These are phyloP conservation scores for Ivindomyrus marchei DNA, from an alignment of 2,113 vertebrate genomes.

Conservation along the genomic window DNA sequence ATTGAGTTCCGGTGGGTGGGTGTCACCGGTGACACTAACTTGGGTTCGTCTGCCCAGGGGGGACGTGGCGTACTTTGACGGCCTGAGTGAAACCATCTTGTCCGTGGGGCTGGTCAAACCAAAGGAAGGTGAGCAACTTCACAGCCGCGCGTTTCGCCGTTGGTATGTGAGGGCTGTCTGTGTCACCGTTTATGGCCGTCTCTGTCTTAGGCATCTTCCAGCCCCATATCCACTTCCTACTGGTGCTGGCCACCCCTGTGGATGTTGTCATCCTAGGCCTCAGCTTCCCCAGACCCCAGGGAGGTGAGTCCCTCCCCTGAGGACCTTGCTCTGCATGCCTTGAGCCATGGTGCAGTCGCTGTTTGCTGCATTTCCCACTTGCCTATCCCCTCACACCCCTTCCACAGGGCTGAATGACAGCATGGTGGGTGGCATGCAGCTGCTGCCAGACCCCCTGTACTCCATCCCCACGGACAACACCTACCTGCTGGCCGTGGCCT, in stretches of 20 bases:
- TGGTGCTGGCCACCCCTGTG: constrained; percentile 90
- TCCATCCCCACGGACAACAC: constrained; percentile 95
- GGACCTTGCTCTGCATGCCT: neutral
- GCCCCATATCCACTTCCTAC: constrained; percentile 82
- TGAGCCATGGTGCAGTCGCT: neutral
- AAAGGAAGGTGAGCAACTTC: constrained; percentile 71
- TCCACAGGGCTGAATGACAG: constrained; percentile 77
- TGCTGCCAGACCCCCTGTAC: constrained; percentile 90
- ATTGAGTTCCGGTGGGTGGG: neutral
- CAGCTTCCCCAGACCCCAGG: constrained; percentile 76
- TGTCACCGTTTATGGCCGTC: neutral
- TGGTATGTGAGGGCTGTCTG: neutral
- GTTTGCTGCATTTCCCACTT: neutral
- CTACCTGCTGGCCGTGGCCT: constrained; percentile 82
- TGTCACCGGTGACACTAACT: neutral
- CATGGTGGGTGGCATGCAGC: constrained; percentile 86
- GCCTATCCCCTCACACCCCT: neutral
- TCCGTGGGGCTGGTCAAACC: constrained; percentile 94
- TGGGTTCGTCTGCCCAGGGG: constrained; percentile 59
- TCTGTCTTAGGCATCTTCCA: constrained; percentile 82
- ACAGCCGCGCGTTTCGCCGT: neutral
- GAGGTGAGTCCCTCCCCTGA: constrained; percentile 60
- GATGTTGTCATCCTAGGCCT: constrained; percentile 93
- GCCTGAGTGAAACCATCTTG: constrained; percentile 94
- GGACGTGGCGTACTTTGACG: constrained; percentile 92